Evolutionary conservation across 1,140 invertebrate species (phyloP).

Genomic region (Drosophila truncata): DNA sequence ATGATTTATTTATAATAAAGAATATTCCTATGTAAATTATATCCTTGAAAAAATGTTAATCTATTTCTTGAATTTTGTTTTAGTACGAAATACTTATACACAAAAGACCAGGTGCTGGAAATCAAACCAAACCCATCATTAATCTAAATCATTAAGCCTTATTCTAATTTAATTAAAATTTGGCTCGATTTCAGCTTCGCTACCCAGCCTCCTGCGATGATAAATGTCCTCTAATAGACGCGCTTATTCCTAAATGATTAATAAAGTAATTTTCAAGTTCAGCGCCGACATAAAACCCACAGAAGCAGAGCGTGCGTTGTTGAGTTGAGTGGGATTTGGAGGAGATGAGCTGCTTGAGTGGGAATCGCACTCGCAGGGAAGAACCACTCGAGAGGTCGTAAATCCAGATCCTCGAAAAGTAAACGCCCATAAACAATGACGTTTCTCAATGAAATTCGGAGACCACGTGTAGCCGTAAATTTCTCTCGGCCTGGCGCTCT

Average conservation of each 20-base stretch:
- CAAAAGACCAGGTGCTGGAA: background rate
- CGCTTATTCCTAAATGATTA: constrained; percentile 76
- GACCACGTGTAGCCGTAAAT: constrained; percentile 77
- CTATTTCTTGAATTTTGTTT: no score
- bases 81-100: no score
- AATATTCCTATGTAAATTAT: no score
- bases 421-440: constrained; percentile 84
- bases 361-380: constrained; percentile 37
- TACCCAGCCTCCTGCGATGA: constrained; percentile 37
- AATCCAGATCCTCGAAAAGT: constrained; percentile 67
- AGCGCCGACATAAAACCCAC: constrained; percentile 56
- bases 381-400: constrained; percentile 63
- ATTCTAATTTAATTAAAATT: constrained; percentile 43
- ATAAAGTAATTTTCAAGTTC: constrained; percentile 83
- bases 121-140: background rate
- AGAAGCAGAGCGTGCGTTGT: constrained; percentile 14
- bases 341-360: constrained; percentile 10
- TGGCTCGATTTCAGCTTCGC: constrained; percentile 7
- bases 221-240: constrained; percentile 70
- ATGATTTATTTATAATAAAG: no score
- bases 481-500: constrained; percentile 43
- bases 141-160: constrained; percentile 21
- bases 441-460: constrained; percentile 76
- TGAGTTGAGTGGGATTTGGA: constrained; percentile 33
- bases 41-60: no score